Conservation (phyloP, 2,888 invertebrate genomes). For the Rhyacophila evoluta region DNA sequence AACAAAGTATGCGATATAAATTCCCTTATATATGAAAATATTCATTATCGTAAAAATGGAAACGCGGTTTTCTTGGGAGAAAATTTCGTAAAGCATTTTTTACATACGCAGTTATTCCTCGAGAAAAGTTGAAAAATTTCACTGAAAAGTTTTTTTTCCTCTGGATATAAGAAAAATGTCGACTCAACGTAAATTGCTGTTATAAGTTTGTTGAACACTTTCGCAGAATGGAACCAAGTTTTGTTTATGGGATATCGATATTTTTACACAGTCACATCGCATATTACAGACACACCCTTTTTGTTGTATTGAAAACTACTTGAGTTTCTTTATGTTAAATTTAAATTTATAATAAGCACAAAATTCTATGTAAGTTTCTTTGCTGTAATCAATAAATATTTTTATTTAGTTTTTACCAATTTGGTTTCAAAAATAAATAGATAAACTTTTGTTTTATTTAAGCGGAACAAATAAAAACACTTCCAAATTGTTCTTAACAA, state of each 20-base stretch:
- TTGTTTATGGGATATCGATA: conserved; percentile 13
- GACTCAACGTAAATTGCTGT: neutral
- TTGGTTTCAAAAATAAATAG: too few species aligned
- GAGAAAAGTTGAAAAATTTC: neutral
- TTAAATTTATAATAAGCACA: too few species aligned
- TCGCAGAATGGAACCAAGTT: neutral
- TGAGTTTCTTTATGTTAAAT: too few species aligned
- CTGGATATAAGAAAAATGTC: conserved; percentile 14
- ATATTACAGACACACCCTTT: too few species aligned
- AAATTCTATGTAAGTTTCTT: too few species aligned
- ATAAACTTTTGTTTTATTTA: too few species aligned
- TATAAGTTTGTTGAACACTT: neutral
- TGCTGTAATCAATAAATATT: too few species aligned
- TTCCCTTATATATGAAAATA: neutral
- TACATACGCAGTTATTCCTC: neutral
- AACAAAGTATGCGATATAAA: neutral
- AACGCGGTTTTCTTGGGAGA: neutral
- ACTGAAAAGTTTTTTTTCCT: neutral
- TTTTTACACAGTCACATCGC: neutral
- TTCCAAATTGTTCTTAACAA: too few species aligned
- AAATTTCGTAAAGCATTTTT: neutral
- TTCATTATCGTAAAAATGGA: neutral
- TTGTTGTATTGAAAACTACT: too few species aligned
- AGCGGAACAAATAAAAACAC: too few species aligned
- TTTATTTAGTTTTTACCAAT: too few species aligned